phyloP scores from a whole-genome alignment of 2,113 vertebrate species.

The Neotragus moschatus region DNA sequence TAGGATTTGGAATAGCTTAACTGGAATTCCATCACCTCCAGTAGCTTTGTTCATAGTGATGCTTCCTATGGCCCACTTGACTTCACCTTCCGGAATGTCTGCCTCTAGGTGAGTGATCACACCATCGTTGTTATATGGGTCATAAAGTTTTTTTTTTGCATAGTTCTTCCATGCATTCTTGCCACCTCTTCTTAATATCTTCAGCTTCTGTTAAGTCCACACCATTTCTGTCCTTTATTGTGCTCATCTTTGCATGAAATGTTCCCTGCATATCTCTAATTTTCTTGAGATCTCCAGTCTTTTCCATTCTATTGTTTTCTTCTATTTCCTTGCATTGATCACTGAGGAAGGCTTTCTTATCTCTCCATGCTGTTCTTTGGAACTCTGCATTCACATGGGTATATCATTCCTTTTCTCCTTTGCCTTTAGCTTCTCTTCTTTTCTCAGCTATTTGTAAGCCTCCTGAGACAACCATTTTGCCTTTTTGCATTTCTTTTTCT shows the following conservation, averaged over 20 bases:
- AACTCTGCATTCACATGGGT: not conserved
- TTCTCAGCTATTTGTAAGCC: not conserved
- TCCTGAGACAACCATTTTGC: not conserved
- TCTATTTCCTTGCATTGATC: not conserved
- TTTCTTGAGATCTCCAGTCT: not conserved
- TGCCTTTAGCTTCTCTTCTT: not conserved
- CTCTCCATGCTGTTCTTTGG: not conserved
- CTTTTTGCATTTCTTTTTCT: not conserved
- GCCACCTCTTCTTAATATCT: not conserved
- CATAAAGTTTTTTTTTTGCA: not conserved
- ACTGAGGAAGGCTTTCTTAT: not conserved
- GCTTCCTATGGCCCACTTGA: not conserved
- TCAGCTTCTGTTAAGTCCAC: not conserved
- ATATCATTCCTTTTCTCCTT: not conserved
- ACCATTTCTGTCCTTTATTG: not conserved
- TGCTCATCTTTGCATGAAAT: not conserved
- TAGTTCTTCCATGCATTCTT: not conserved
- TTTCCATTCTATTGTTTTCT: not conserved
- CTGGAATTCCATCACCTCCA: not conserved
- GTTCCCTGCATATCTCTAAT: not conserved
- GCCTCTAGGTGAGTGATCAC: not conserved
- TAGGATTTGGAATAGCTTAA: not conserved
- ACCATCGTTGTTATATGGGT: not conserved
- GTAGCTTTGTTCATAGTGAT: not conserved
- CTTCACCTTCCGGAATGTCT: not conserved